These are phyloP conservation scores for Aquatica leii DNA, from an alignment of 2,888 invertebrate species.

Conservation along the genomic window DNA sequence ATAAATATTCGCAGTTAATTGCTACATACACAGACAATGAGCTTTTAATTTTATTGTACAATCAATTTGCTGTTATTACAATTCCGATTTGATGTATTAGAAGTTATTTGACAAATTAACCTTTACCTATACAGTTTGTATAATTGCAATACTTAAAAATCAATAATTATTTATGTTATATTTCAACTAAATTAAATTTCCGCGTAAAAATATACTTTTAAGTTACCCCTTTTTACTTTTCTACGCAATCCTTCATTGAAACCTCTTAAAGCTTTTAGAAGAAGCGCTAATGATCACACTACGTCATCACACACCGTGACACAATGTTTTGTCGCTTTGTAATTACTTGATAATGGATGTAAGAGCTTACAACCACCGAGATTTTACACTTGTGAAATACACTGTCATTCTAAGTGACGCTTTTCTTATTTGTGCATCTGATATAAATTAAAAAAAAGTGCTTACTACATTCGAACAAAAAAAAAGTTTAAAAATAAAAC, in stretches of 20 bases:
- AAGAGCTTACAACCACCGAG: slow-evolving; percentile 46
- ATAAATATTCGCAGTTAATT: no score
- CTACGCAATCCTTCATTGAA: slow-evolving; percentile 6
- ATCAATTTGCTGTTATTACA: not conserved
- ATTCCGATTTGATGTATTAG: not conserved
- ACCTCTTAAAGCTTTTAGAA: slow-evolving; percentile 29
- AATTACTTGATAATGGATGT: slow-evolving; percentile 52
- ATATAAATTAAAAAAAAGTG: not conserved
- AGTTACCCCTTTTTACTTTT: not conserved
- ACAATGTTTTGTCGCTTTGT: slow-evolving; percentile 51
- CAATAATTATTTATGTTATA: not conserved
- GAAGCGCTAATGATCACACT: slow-evolving; percentile 46
- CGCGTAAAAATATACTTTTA: no score
- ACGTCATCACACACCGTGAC: slow-evolving; percentile 49
- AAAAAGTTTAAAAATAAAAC: not conserved
- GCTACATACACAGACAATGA: no score
- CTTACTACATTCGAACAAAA: no score
- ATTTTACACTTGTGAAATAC: slow-evolving; percentile 50
- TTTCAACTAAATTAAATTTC: slow-evolving; percentile 1
- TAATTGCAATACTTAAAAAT: not conserved
- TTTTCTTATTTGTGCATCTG: slow-evolving; percentile 43
- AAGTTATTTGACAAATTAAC: not conserved
- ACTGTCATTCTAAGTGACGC: slow-evolving; percentile 49
- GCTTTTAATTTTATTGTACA: no score
- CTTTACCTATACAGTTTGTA: no score